Evolutionary conservation across 2,113 vertebrate genomes (phyloP).

Genomic region (Cettia cetti): DNA sequence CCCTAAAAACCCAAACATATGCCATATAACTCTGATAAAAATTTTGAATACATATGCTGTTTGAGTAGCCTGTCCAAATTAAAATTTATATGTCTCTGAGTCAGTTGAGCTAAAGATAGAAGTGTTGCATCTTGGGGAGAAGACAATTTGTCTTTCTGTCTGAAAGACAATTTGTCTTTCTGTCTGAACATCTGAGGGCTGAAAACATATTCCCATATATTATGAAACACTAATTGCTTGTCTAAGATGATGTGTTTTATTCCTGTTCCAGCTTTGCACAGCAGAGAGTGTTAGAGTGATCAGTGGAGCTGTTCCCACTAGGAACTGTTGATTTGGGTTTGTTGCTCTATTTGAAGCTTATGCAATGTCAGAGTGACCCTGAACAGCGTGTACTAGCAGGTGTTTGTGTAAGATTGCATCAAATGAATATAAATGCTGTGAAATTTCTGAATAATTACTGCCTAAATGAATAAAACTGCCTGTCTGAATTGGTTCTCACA

Average conservation of each 20-base stretch:
- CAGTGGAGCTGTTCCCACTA: not conserved
- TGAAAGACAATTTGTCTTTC: not conserved
- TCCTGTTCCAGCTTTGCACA: not conserved
- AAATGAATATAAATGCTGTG: constrained; percentile 52
- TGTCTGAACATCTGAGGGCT: not conserved
- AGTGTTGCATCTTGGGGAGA: not conserved
- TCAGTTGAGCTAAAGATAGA: not conserved
- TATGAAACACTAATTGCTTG: not conserved
- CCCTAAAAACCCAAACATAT: not conserved
- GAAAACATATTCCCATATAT: not conserved
- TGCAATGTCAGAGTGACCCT: constrained; percentile 42
- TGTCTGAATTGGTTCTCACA: constrained; percentile 24
- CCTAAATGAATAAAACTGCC: constrained; percentile 34
- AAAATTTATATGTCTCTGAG: not conserved
- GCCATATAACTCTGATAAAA: not conserved
- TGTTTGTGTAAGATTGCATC: constrained; percentile 28
- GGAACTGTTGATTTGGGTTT: not conserved
- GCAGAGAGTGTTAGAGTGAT: not conserved
- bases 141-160: not conserved
- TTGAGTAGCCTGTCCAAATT: not conserved
- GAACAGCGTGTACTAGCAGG: constrained; percentile 23
- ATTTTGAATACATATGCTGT: not conserved
- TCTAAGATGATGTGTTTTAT: not conserved
- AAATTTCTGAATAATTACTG: constrained; percentile 55
- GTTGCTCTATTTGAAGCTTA: not conserved